Evolutionary conservation across 2,113 vertebrate species (phyloP), one percentile per base, ranked within the genome.

Genomic region (Xenotilapia leptura): DNA sequence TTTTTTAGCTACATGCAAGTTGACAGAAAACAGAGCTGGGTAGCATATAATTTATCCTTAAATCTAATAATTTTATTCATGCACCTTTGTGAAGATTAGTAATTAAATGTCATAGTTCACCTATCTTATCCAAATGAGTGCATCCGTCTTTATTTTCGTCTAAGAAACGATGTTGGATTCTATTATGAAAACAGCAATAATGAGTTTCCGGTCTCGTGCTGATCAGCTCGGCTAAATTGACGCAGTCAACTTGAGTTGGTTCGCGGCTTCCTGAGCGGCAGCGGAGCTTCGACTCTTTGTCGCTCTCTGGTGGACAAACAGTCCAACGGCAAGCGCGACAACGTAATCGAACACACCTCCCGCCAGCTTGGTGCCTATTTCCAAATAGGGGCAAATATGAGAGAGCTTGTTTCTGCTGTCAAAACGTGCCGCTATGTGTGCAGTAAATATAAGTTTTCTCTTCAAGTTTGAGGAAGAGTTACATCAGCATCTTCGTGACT

Each of bases 311-410:
- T 77, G 95, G 90, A 45, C 36, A n/a, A 0, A n/a, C 6, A 1
- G 56, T 8, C 9, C 7, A 79, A 47, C 42, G 19, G 65, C 92
- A 45, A 42, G 89, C 80, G 92, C 89, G 80, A 79, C n/a, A 81
- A 85, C 68, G 86, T 54, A 83, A 84, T 26, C 38, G n/a, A 47
- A 83, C 92, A 33, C 86, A 85, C 90, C 79, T 68, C 62, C 87
- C 86, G 84, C 54, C n/a, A 53, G 75, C 86, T 77, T 62, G 33
- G 56, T 54, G 80, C 79, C 54, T 55, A 91, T 87, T 91, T 95
- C 95, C 94, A 95, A 95, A 95, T 95, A 95, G 93, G 95, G 95
- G 90, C 92, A 95, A 95, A 93, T 87, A 93, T 92, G 93, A 93
- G 90, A 31, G 84, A 77, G 91, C 81, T 58, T 56, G 82, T 93